Conservation (phyloP, 30 jellyfish, hydroid and myxozoan species). For the Hydractinia echinata region DNA sequence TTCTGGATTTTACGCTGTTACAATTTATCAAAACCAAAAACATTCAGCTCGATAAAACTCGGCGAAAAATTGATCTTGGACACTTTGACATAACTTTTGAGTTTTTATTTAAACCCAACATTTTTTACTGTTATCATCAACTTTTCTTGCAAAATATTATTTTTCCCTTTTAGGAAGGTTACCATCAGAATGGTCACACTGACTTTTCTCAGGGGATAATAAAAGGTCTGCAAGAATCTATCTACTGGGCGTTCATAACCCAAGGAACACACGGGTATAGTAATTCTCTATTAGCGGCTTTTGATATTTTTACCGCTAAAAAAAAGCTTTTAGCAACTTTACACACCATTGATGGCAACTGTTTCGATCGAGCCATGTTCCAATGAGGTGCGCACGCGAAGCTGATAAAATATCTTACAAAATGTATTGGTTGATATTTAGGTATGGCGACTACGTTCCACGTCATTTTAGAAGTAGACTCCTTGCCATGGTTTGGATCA, state of each 20-base stretch:
- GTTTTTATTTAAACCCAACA: no score
- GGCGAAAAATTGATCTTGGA: no score
- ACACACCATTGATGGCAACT: no score
- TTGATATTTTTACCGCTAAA: neutral
- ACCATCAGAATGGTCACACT: neutral
- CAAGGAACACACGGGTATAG: conserved; percentile 28
- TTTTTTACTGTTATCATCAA: no score
- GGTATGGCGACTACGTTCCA: conserved; percentile 15
- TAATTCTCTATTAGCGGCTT: neutral
- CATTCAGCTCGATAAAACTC: no score
- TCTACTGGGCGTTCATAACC: conserved; percentile 26
- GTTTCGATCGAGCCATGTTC: no score
- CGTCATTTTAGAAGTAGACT: neutral
- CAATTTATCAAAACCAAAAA: no score
- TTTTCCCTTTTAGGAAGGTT: conserved; percentile 2
- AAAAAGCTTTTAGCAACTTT: neutral
- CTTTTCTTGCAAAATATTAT: no score
- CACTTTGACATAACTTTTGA: no score
- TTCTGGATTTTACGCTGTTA: no score
- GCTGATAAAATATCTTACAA: neutral
- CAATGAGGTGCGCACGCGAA: no score
- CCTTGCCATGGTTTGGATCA: conserved; percentile 4
- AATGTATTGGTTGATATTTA: neutral
- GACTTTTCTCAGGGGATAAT: neutral
- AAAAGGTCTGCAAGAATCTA: neutral